Evolutionary conservation across 2,888 invertebrate genomes (phyloP).

Genomic region (Dyspetes luteomarginatus): DNA sequence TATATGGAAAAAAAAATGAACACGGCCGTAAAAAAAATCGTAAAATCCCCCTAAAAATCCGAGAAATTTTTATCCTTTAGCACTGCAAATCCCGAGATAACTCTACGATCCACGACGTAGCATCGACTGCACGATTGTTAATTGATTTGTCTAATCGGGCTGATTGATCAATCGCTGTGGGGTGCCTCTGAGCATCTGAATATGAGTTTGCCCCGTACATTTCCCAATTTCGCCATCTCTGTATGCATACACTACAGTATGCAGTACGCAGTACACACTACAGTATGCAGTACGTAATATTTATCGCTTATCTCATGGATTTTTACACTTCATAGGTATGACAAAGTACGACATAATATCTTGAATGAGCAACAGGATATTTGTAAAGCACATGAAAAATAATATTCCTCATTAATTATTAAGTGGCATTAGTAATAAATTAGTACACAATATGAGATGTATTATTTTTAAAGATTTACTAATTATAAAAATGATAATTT

Average conservation of each 20-base stretch:
- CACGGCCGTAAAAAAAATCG: background rate
- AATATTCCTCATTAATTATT: too few relatives aligned
- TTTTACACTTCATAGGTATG: background rate
- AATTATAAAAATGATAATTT: too few relatives aligned
- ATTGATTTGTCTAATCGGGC: conserved; percentile 5
- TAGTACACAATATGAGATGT: too few relatives aligned
- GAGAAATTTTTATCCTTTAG: background rate
- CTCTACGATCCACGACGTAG: background rate
- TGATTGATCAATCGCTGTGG: conserved; percentile 2
- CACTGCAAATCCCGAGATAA: background rate
- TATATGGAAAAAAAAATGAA: conserved; percentile 34
- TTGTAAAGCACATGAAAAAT: too few relatives aligned
- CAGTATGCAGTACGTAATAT: too few relatives aligned
- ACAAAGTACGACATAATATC: too few relatives aligned
- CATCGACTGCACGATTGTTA: background rate
- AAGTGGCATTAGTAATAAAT: too few relatives aligned
- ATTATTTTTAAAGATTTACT: too few relatives aligned
- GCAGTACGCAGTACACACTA: too few relatives aligned
- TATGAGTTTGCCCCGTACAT: background rate
- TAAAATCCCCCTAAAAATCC: background rate
- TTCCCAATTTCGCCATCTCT: background rate
- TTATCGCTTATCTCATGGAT: background rate
- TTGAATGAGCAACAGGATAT: background rate
- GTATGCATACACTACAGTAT: background rate
- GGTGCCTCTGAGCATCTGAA: background rate